phyloP scores from a whole-genome alignment of 2,888 invertebrate genomes.

The Chloroclystis v-ata region DNA sequence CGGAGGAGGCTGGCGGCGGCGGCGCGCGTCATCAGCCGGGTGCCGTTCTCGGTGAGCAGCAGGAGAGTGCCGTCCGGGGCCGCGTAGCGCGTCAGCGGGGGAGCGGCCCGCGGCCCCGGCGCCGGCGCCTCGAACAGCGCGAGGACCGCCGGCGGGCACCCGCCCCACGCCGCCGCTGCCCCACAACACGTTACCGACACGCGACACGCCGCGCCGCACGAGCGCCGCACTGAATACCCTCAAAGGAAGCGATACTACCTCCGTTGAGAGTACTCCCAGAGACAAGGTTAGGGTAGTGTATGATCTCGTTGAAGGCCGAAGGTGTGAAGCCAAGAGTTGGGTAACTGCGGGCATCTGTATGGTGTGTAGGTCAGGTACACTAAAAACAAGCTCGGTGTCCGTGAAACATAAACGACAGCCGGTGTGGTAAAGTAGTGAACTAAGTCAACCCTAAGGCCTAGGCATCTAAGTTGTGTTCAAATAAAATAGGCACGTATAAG shows the following conservation, averaged over 20 bases:
- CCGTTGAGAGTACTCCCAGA: slow-evolving; percentile 63
- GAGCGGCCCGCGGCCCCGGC: slow-evolving; percentile 52
- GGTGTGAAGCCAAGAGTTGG: slow-evolving; percentile 77
- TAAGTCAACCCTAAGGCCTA: slow-evolving; percentile 76
- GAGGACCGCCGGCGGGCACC: slow-evolving; percentile 73
- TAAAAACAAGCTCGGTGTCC: slow-evolving; percentile 76
- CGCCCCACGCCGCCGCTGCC: slow-evolving; percentile 74
- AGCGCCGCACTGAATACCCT: slow-evolving; percentile 68
- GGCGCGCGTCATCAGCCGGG: slow-evolving; percentile 76
- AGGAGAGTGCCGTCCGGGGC: slow-evolving; percentile 80
- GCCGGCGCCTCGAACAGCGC: slow-evolving; percentile 71
- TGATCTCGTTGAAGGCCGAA: slow-evolving; percentile 69
- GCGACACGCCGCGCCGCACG: slow-evolving; percentile 49
- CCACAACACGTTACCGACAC: slow-evolving; percentile 72
- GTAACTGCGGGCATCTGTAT: slow-evolving; percentile 78
- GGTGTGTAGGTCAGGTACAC: slow-evolving; percentile 77
- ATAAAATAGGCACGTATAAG: slow-evolving; percentile 72
- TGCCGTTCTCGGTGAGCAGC: slow-evolving; percentile 81
- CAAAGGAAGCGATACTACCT: slow-evolving; percentile 45
- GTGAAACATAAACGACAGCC: slow-evolving; percentile 77
- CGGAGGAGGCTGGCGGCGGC: slow-evolving; percentile 75
- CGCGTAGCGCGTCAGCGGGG: slow-evolving; percentile 79
- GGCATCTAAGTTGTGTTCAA: slow-evolving; percentile 74
- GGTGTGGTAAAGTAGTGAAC: slow-evolving; percentile 75
- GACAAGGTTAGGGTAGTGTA: slow-evolving; percentile 62